Evolutionary conservation across 2,888 invertebrate genomes (phyloP).

Genomic region (Amblyjoppa fuscipennis): DNA sequence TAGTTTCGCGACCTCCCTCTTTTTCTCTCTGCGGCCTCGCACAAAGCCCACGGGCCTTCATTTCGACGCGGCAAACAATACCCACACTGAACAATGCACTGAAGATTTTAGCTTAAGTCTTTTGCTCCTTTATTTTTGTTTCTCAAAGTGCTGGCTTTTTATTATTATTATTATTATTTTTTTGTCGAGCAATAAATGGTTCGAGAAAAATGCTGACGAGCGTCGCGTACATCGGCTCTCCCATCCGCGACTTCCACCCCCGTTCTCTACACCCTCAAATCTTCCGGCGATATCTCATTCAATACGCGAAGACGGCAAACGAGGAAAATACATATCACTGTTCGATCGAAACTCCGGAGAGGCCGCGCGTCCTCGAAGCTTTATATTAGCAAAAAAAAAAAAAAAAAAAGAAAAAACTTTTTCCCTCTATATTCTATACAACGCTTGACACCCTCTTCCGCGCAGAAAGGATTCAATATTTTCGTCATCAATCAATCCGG

Average conservation of each 20-base stretch:
- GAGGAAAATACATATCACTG: conserved; percentile 10
- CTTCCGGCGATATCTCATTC: conserved; percentile 30
- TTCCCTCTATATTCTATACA: background rate
- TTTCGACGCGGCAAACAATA: background rate
- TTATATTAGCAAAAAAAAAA: conserved; percentile 42
- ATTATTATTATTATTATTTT: background rate
- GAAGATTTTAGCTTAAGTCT: background rate
- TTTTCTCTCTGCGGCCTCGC: background rate
- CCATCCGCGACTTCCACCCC: background rate
- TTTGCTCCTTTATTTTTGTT: background rate
- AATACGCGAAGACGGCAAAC: conserved; percentile 7
- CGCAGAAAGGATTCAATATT: background rate
- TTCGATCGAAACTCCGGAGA: conserved; percentile 31
- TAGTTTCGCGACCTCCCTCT: conserved; percentile 11
- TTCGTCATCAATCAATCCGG: conserved; percentile 6
- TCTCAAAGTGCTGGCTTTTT: background rate
- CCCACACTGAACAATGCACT: background rate
- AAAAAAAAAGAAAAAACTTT: conserved; percentile 24
- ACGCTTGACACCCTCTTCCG: conserved; percentile 3
- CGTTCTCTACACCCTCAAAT: background rate
- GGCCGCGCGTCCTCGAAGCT: conserved; percentile 9
- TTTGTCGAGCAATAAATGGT: background rate
- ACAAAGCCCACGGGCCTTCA: background rate
- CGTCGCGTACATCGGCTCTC: background rate
- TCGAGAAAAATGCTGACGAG: background rate